A percentile compares a stretch with the other conserved stretches of the same genome.
These are phyloP conservation scores for Melipona beecheii DNA, from an alignment of 2,888 invertebrate genomes.

Conservation along the genomic window DNA sequence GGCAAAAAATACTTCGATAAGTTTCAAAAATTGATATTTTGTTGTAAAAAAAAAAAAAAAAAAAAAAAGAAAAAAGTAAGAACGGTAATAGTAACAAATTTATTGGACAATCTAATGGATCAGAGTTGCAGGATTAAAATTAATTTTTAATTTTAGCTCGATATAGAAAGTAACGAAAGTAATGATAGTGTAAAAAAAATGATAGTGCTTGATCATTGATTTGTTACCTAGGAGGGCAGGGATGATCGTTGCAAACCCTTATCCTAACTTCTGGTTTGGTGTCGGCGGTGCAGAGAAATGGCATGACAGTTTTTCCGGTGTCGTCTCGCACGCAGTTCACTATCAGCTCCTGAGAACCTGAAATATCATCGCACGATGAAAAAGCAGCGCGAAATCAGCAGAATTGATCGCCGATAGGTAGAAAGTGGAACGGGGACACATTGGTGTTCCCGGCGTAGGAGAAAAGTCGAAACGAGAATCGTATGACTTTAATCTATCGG, in stretches of 20 bases:
- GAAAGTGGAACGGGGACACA: neutral
- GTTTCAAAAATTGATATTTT: neutral
- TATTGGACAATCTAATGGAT: neutral
- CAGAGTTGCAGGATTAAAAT: neutral
- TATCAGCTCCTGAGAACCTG: constrained; percentile 91
- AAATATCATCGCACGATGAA: constrained; percentile 34
- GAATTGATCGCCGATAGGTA: constrained; percentile 1
- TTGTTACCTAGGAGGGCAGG: constrained; percentile 94
- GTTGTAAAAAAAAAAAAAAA: neutral
- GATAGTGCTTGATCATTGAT: neutral
- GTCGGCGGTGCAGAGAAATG: constrained; percentile 93
- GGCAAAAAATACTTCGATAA: neutral
- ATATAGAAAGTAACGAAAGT: neutral
- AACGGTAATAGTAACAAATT: neutral
- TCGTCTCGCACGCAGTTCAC: constrained; percentile 95
- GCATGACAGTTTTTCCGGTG: constrained; percentile 93
- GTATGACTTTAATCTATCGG: constrained; percentile 41
- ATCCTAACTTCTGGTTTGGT: constrained; percentile 95
- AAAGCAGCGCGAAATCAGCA: neutral
- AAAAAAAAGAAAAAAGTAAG: neutral
- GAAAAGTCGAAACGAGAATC: constrained; percentile 15
- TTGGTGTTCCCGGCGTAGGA: neutral
- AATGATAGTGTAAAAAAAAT: neutral
- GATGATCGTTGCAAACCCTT: constrained; percentile 96
- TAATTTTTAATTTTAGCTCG: neutral